Percentiles rank a stretch among this genome's conserved stretches.
These are phyloP conservation scores for Atrina japonica DNA, from an alignment of 2,888 invertebrate species.

Conservation along the genomic window DNA sequence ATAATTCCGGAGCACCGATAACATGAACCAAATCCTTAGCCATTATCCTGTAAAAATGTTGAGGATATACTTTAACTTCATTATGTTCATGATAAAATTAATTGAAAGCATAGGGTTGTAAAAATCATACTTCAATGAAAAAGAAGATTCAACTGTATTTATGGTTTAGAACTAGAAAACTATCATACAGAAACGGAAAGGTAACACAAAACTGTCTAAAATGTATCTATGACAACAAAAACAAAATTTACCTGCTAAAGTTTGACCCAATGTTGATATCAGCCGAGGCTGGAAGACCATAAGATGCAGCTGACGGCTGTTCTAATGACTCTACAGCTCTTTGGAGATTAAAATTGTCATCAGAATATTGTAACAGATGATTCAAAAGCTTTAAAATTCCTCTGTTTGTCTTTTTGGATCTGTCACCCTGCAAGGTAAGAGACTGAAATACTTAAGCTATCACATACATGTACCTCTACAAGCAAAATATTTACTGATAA, in stretches of 20 bases:
- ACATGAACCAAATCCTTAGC: conserved; percentile 69
- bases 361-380: conserved; percentile 51
- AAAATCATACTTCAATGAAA: too few relatives aligned
- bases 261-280: conserved; percentile 55
- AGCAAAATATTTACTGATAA: too few relatives aligned
- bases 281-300: conserved; percentile 65
- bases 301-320: conserved; percentile 65
- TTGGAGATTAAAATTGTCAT: conserved; percentile 61
- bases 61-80: neutral
- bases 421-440: too few relatives aligned
- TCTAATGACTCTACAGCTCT: conserved; percentile 70
- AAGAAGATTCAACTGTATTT: too few relatives aligned
- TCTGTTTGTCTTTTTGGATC: neutral
- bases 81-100: neutral
- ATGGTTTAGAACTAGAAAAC: too few relatives aligned
- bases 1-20: conserved; percentile 71
- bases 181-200: too few relatives aligned
- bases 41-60: conserved; percentile 57
- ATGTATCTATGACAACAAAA: too few relatives aligned
- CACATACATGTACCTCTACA: too few relatives aligned
- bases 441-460: too few relatives aligned
- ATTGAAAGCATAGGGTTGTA: too few relatives aligned
- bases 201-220: too few relatives aligned
- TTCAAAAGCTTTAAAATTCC: conserved; percentile 48
- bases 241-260: conserved; percentile 70